Base-by-base conservation (phyloP, 2,888 invertebrate genomes). In the Anarsia innoxiella region DNA sequence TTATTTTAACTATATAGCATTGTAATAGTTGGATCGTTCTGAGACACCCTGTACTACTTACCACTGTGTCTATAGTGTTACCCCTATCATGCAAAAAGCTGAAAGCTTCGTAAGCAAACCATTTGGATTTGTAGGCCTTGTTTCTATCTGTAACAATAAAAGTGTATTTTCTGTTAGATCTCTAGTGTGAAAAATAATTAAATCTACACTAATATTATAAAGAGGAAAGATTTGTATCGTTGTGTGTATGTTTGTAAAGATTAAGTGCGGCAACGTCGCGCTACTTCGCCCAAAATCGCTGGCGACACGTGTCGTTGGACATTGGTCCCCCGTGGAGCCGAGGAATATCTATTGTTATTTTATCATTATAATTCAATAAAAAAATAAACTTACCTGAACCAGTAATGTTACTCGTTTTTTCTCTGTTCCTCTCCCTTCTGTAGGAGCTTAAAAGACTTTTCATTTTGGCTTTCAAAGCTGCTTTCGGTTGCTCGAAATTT, bases 31-130 rank as follows among this genome's bases (percentile, higher is more conserved):
- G n/a, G n/a, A n/a, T n/a, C n/a, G n/a, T n/a, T n/a, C n/a, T n/a
- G n/a, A n/a, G n/a, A n/a, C n/a, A n/a, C n/a, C n/a, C n/a, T n/a
- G n/a, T n/a, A n/a, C n/a, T n/a, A n/a, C n/a, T n/a, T n/a, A n/a
- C n/a, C n/a, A n/a, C n/a, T 19, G 42, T 46, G 39, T 37, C 34
- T 15, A 39, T 41, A 40, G 45, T 32, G 26, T 45, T 36, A 39
- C 42, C 42, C 40, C 40, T 45, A 31, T 43, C 34, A 31, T 41
- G 36, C 29, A 44, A 26, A 38, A 46, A 44, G 31, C 39, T 2
- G 12, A 28, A 28, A 11, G 2, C 33, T 31, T 28, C 27, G 29
- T 37, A 44, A 30, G 34, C 44, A 41, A 43, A 43, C 40, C 43
- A 44, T 32, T 44, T 44, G 15, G 41, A 44, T 31, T 34, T 41